A percentile compares a stretch with the other conserved stretches of the same genome.
Conservation (phyloP, 2,797 vertebrate genomes). For the Numenius phaeopus region DNA sequence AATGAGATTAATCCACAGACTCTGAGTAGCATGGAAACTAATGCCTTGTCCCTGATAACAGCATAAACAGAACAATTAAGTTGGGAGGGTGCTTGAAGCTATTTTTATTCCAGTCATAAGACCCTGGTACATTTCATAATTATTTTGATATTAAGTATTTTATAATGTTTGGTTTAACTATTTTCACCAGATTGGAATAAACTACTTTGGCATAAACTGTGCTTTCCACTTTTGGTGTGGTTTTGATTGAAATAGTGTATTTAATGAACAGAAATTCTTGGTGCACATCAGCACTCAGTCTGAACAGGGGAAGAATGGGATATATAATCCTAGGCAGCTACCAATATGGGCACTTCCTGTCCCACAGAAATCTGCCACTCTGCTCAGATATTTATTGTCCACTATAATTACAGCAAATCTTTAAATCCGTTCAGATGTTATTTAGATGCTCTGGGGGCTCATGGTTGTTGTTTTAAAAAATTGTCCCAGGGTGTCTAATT, state of each 20-base stretch:
- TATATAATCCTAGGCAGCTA: background rate
- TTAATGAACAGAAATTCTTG: background rate
- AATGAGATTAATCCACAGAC: background rate
- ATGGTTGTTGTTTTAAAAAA: background rate
- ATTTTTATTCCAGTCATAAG: slow-evolving; percentile 4
- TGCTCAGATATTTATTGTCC: slow-evolving; percentile 17
- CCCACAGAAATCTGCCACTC: background rate
- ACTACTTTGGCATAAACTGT: background rate
- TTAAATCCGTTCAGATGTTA: slow-evolving; percentile 15
- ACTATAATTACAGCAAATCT: background rate
- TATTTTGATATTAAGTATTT: background rate
- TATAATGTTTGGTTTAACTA: background rate
- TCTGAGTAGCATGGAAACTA: background rate
- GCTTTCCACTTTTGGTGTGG: background rate
- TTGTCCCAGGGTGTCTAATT: background rate
- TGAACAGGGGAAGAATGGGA: background rate
- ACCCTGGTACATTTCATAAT: background rate
- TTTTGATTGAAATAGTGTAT: background rate
- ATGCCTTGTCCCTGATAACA: background rate
- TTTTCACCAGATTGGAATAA: background rate
- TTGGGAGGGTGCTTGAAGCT: background rate
- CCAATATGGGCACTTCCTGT: background rate
- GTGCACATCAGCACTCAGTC: background rate
- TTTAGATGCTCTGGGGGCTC: background rate
- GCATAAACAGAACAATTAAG: background rate